Evolutionary conservation across 1,140 invertebrate species (phyloP), one percentile per base, ranked within the genome.

Genomic region (Drosophila nikananu): DNA sequence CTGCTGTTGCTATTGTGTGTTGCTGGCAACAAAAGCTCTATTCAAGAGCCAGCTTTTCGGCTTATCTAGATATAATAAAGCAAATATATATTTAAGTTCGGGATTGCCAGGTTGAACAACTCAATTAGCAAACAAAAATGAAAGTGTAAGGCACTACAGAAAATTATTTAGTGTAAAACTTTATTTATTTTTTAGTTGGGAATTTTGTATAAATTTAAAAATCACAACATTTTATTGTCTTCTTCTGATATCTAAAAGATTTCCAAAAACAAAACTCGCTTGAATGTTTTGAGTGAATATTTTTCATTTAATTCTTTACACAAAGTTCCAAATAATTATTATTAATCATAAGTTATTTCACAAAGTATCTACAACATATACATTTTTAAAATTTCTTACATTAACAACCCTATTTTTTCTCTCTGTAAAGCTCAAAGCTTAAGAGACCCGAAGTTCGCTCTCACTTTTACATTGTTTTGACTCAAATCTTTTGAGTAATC

Each of bases 21-120:
- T 39, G 35, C 48, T 66, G 17, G 52, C 67, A 73, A 72, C 68
- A 30, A 42, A 77, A 79, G 55, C 76, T 78, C 7, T 48, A 3
- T 17, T 51, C 6, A n/a, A 17, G 13, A 25, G 27, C 7, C 44
- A 48, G 58, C 30, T 73, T 73, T 73, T 41, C 19, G 23, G 41
- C 67, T 60, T 25, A 39, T 37, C 37, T 32, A 21, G 27, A 27
- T 30, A 27, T 15, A 5, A 55, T 17, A 15, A 55, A 52, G 27
- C 12, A n/a, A n/a, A n/a, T n/a, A n/a, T n/a, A 19, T 51, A 41
- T 66, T 13, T 54, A 65, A 8, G 2, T 17, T 57, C 17, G 9
- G 23, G 25, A 30, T 13, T 27, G 41, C 7, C 15, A 15, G 54
- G 19, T 32, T 41, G 35, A 63, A 32, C 39, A 62, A 25, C 39